Evolutionary conservation across 2,113 vertebrate species (phyloP), one percentile per base, ranked within the genome.

Genomic region (Notarius quadriscutis): DNA sequence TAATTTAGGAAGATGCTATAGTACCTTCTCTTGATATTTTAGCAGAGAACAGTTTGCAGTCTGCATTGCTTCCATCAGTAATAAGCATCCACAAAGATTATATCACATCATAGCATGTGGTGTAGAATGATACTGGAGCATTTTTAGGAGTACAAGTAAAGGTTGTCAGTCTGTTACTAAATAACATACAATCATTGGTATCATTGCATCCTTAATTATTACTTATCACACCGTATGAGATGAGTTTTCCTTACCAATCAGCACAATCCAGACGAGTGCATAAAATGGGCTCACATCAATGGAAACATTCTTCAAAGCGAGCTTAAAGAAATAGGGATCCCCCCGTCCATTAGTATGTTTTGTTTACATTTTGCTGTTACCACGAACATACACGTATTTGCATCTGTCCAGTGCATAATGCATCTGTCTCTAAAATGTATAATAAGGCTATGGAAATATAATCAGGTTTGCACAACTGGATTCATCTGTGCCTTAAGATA

Each of bases 401-500:
- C 15, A 41, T 41, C 41, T 41, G 41, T 41, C 41, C 2, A 41
- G 41, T 41, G 41, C 41, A 41, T 41, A 41, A 41, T 41, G 41
- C 41, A 41, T 41, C 41, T 41, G 41, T 41, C 41, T 41, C 41
- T 41, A 41, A 41, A 41, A 41, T 41, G 41, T 41, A 41, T 41
- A 41, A 57, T 81, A 15, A 34, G 58, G n/a, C 22, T 22, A 20
- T n/a, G 55, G 71, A 65, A 48, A 86, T 57, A 71, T 78, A 34
- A 53, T 81, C 27, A 58, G 62, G 34, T 74, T 22, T 51, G 55
- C 83, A 55, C 50, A 86, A 18, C 25, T 53, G n/a, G 48, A 62
- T 22, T 77, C 22, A 20, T 79, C 48, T n/a, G 75, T 78, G 10
- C 17, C 22, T 88, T 78, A 79, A 34, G 55, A 72, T 60, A 81